A percentile compares a stretch with the other conserved stretches of the same genome.
phyloP scores from a whole-genome alignment of 1,140 invertebrate genomes.

The Anagrus nilaparvatae region DNA sequence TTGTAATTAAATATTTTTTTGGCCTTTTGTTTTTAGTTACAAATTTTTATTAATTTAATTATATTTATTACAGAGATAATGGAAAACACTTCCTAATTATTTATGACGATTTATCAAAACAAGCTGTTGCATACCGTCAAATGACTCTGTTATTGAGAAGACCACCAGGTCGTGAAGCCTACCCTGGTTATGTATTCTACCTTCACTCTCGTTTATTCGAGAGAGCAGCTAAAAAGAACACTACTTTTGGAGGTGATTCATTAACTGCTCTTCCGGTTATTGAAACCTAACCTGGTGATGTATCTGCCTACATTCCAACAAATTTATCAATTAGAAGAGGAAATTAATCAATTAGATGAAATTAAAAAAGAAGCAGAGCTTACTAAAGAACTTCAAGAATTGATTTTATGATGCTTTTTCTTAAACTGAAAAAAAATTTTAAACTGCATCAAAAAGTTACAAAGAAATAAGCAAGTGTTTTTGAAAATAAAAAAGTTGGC shows the following conservation, averaged over 20 bases:
- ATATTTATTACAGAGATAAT: constrained; percentile 64
- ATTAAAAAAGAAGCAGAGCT: no score
- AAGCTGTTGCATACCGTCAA: constrained; percentile 99
- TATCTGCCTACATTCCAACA: constrained; percentile 99
- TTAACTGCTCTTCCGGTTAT: constrained; percentile 97
- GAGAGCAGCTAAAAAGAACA: constrained; percentile 98
- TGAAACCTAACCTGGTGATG: constrained; percentile 98
- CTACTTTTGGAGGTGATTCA: constrained; percentile 91
- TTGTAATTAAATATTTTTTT: constrained; percentile 54
- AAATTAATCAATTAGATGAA: no score
- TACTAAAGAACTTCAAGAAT: no score
- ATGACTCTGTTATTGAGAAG: constrained; percentile 98
- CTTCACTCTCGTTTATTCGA: constrained; percentile 98
- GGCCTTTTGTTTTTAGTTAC: background rate
- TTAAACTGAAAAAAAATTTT: no score
- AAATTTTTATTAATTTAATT: constrained; percentile 6
- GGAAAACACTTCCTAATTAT: constrained; percentile 99
- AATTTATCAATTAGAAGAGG: no score
- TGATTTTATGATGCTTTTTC: no score
- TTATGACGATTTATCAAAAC: constrained; percentile 99
- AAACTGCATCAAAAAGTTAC: no score
- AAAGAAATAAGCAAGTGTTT: no score
- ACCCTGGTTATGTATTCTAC: constrained; percentile 99
- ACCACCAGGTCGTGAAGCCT: constrained; percentile 99
- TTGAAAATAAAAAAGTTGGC: no score